Evolutionary conservation across 30 jellyfish, hydroid and myxozoan species (phyloP), one percentile per base, ranked within the genome.

Genomic region (Haliclystus octoradiatus): DNA sequence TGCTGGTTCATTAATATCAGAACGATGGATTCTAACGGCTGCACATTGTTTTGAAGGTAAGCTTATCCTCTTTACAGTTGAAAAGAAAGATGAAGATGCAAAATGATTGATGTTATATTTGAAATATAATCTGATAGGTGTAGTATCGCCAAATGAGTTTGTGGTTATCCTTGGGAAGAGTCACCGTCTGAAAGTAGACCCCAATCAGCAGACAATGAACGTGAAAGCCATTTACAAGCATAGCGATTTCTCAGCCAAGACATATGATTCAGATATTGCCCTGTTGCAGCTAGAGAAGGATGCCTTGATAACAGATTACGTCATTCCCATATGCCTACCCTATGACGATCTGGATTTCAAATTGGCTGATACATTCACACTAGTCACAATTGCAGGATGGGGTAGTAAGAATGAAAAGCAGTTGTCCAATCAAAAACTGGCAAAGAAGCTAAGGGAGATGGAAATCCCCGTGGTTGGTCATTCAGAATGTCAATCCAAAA

Each of bases 241-340:
- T 19, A 40, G 57, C 19, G 57, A 53, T 3, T 81, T 49, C 81
- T 23, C 70, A 33, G 28, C 63, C 0, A 34, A 3, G 12, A 81
- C 94, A 1, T 66, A 3, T 40, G 94, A 81, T 50, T 71, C 85
- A 28, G 94, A 81, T 69, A 61, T 71, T 60, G 81, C 82, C 1
- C 34, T 81, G 32, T 2, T 81, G 31, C 71, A 68, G 60, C 81
- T 81, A 9, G 77, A 57, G 61, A 14, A 63, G 22, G 77, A 81
- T 22, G 86, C 71, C 27, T 12, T 24, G 1, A 62, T 81, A 2
- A 81, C 87, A 50, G 94, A 81, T 72, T 81, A 81, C 74, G 86
- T 81, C 72, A 72, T 72, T 19, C 94, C 94, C 0, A 73, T 73
- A 4, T 81, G 94, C 33, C 62, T 81, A 28, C 94, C 94, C n/a